A percentile compares a stretch with the other conserved stretches of the same genome.
These are phyloP conservation scores for Poecilia wingei DNA, from an alignment of 2,797 vertebrate species.

Conservation along the genomic window DNA sequence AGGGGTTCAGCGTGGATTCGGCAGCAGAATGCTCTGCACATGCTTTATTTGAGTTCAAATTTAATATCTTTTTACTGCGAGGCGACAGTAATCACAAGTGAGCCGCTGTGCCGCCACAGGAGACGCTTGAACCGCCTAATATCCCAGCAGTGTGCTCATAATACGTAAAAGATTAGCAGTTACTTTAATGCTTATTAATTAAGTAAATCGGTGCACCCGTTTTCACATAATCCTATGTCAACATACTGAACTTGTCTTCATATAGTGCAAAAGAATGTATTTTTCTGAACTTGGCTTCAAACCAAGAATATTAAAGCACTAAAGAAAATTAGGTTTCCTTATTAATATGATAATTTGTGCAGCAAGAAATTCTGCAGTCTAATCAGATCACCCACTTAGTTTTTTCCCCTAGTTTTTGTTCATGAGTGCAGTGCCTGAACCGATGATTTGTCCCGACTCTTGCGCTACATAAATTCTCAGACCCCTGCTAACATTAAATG, in stretches of 20 bases:
- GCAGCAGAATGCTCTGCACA: not conserved
- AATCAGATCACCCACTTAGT: constrained; percentile 46
- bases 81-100: constrained; percentile 56
- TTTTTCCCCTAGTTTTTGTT: constrained; percentile 31
- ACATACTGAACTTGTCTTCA: constrained; percentile 41
- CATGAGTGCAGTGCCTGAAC: not conserved
- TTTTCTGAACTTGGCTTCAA: constrained; percentile 44
- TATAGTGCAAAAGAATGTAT: constrained; percentile 38
- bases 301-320: constrained; percentile 39
- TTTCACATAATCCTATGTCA: constrained; percentile 56
- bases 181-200: constrained; percentile 64
- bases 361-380: constrained; percentile 43
- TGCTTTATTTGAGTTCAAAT: constrained; percentile 46
- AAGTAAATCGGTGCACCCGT: constrained; percentile 47
- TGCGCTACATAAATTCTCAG: constrained; percentile 7
- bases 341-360: constrained; percentile 69
- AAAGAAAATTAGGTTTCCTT: constrained; percentile 58
- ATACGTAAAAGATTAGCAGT: constrained; percentile 59
- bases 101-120: constrained; percentile 49
- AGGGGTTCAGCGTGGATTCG: not conserved
- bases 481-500: not conserved
- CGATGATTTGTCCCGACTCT: constrained; percentile 6
- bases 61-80: constrained; percentile 31
- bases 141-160: constrained; percentile 40
- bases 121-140: constrained; percentile 44